A percentile compares a stretch with the other conserved stretches of the same genome.
Conservation (phyloP, 1,140 invertebrate genomes). For the Sinella curviseta region DNA sequence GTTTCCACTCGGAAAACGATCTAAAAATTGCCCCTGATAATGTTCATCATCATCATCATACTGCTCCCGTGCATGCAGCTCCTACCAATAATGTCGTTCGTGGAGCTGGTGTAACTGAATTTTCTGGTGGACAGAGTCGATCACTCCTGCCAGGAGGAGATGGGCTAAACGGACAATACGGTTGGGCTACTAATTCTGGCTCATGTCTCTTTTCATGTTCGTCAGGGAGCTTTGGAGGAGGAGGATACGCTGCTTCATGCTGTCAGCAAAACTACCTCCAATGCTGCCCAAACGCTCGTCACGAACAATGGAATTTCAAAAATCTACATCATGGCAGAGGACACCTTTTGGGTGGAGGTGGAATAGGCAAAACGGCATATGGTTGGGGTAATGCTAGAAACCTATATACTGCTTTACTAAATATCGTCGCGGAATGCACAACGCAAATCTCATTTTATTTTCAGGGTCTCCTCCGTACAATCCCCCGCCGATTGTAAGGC, state of each 20-base stretch:
- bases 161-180: neutral
- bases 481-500: neutral
- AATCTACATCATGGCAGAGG: constrained; percentile 6
- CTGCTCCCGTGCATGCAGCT: neutral
- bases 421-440: too few species aligned
- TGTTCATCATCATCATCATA: neutral
- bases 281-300: neutral
- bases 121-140: neutral
- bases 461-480: constrained; percentile 4
- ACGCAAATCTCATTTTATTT: neutral
- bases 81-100: neutral
- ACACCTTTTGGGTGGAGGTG: neutral
- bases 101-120: neutral
- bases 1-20: neutral
- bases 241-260: neutral
- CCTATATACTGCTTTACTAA: neutral
- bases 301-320: constrained; percentile 19
- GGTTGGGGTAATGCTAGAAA: constrained; percentile 3
- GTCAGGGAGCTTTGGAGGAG: neutral
- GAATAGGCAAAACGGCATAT: neutral
- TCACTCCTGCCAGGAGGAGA: neutral
- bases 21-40: neutral
- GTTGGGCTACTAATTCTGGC: constrained; percentile 7
- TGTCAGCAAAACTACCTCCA: constrained; percentile 1
- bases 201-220: constrained; percentile 3